These are phyloP conservation scores for Papilio dardanus DNA, from an alignment of 1,140 invertebrate species.

Conservation along the genomic window DNA sequence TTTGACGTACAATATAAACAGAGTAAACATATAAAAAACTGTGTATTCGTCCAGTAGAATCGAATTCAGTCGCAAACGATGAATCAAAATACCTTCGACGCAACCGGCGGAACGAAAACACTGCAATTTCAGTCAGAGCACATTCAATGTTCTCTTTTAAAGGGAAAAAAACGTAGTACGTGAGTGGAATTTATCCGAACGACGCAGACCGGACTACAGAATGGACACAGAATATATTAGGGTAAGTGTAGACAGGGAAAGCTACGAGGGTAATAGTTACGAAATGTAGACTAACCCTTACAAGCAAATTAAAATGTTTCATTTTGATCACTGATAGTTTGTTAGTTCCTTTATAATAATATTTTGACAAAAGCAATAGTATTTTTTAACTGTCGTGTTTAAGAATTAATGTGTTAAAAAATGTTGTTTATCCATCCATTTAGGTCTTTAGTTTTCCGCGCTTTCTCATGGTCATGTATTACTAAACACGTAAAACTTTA, in stretches of 20 bases:
- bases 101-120: constrained; percentile 58
- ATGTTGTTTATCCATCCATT: no score
- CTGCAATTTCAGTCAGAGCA: constrained; percentile 75
- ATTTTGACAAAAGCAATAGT: no score
- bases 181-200: constrained; percentile 57
- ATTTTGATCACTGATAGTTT: neutral
- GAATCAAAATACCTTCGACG: constrained; percentile 68
- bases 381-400: no score
- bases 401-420: no score
- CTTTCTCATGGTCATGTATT: no score
- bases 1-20: neutral
- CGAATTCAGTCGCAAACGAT: constrained; percentile 38
- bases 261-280: constrained; percentile 38
- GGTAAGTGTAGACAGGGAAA: constrained; percentile 51
- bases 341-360: neutral
- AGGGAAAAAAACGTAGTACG: constrained; percentile 65
- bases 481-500: no score
- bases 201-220: constrained; percentile 51
- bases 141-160: constrained; percentile 65
- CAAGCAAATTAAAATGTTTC: constrained; percentile 1
- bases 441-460: no score
- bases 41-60: neutral
- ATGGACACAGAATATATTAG: constrained; percentile 72
- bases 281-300: constrained; percentile 35
- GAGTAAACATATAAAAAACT: constrained; percentile 43